Evolutionary conservation across 2,113 vertebrate genomes (phyloP), one percentile per base, ranked within the genome.

Genomic region (Stigmatopora argus): DNA sequence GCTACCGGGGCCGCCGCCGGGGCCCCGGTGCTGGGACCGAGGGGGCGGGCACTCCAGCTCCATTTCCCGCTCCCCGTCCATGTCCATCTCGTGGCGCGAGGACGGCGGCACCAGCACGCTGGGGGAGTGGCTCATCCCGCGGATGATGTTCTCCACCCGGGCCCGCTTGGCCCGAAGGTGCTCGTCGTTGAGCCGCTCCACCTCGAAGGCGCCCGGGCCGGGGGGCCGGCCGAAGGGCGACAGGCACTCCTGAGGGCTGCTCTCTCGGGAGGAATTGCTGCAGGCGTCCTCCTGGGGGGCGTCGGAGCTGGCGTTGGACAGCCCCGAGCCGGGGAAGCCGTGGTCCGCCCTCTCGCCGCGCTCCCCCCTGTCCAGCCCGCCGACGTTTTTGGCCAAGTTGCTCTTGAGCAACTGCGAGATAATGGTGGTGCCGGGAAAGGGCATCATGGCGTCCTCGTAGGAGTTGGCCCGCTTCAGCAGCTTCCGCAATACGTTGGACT

Each of bases 371-470:
- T 98, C 82, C 0, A 64, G 82, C 35, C 85, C 85, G 41, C 91
- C 94, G 90, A 93, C 94, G 89, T 96, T 96, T 93, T 95, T 99
- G 90, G 94, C 92, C 90, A 96, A 94, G 92, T 97, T 99, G 90
- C 94, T 98, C 93, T 99, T 97, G 90, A 98, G 93, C 90, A 99
- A 94, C 92, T 99, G 96, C 80, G 96, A 98, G 92, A 99, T 99
- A 77, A 98, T 98, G 88, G 96, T 98, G 83, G 96, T 94, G 88
- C 95, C 94, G 85, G 96, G 93, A 91, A 98, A 98, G 91, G 96
- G 94, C 92, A 98, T 97, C 97, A 99, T 96, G 89, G 93, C 89
- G 86, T 98, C 97, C 92, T 98, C 96, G 74, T 97, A 99, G 1
- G 97, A 97, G 94, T 97, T 98, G 80, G 96, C 95, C 89, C 96